Base-by-base conservation (phyloP, 2,113 vertebrate genomes). In the Elephantulus edwardii region DNA sequence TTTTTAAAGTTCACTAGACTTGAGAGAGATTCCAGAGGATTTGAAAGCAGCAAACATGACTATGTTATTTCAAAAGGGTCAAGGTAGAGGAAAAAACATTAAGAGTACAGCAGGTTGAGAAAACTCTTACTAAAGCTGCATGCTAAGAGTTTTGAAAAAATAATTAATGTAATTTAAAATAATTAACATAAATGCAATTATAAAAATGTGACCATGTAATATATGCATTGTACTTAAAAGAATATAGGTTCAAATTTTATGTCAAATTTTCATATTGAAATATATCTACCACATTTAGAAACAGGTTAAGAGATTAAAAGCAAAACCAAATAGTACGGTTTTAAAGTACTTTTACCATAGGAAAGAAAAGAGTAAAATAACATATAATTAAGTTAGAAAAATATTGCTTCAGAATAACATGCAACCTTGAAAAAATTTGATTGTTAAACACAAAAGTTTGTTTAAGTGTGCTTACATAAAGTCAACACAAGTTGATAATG, bases 1-100 rank as follows among this genome's bases (percentile, higher is more conserved):
- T 97, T 97, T 96, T 94, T 79, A 96, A 97, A 97, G 96, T 97
- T 97, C 97, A 96, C 93, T 96, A 96, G 96, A 96, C 95, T 96
- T 95, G 95, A 95, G 77, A 96, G 84, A 97, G 94, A 96, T 94
- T 94, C 95, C 92, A 75, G 91, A 96, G 94, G 93, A 96, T 96
- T 96, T 97, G 93, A 96, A 95, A 96, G 95, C 95, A 90, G 95
- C 91, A 97, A 96, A 97, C 96, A 96, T 96, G 95, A 95, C 95
- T 96, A 91, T 90, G 87, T 93, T 92, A 95, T 96, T 97, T 96
- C 93, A 95, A 95, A 94, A 84, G 93, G 91, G 95, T 96, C 93
- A 97, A 90, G 94, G 94, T 7, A 87, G 83, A 90, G 88, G 66
- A 11, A 79, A 81, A 89, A 38, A 70, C 66, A 68, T 72, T 83